Evolutionary conservation across 2,888 invertebrate genomes (phyloP), one percentile per base, ranked within the genome.

Genomic region (Anodontia alba): DNA sequence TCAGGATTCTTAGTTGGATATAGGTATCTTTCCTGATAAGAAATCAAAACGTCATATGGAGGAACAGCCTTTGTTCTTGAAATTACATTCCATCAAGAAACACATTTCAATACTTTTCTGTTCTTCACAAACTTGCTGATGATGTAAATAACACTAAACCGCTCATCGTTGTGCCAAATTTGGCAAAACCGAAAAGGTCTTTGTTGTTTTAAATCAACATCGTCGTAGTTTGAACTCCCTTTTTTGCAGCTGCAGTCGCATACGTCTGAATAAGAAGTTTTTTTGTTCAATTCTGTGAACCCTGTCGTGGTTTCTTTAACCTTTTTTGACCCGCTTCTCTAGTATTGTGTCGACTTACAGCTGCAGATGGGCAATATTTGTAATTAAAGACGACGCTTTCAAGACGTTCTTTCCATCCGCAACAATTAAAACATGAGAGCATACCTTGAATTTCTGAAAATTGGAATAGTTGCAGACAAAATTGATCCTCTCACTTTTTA

Each of bases 151-250:
- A 54, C 54, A 10, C 54, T 7, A 20, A 54, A 54, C 17, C 7
- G 7, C 33, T 26, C 62, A 15, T 23, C 62, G 23, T 62, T 62
- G 15, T 62, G 62, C 62, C 62, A 62, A 23, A 75, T 46, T 75
- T 75, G 68, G 68, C 43, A 75, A 68, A 75, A 75, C 36, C 68
- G 75, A 49, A 75, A 67, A 23, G 75, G 67, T 31, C 75, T 26
- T 75, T 46, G 67, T 75, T 68, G 33, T 36, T 75, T 38, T 31
- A 75, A 29, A 57, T 75, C 43, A 49, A 68, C 43, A 66, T 67
- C n/a, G n/a, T n/a, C n/a, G n/a, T n/a, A n/a, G n/a, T n/a, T n/a
- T n/a, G n/a, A n/a, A n/a, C n/a, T n/a, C n/a, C n/a, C n/a, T n/a
- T n/a, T n/a, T n/a, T n/a, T n/a, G n/a, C n/a, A n/a, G n/a, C n/a